Base-by-base conservation (phyloP, 2,113 vertebrate species). In the Lophotis ruficrista region DNA sequence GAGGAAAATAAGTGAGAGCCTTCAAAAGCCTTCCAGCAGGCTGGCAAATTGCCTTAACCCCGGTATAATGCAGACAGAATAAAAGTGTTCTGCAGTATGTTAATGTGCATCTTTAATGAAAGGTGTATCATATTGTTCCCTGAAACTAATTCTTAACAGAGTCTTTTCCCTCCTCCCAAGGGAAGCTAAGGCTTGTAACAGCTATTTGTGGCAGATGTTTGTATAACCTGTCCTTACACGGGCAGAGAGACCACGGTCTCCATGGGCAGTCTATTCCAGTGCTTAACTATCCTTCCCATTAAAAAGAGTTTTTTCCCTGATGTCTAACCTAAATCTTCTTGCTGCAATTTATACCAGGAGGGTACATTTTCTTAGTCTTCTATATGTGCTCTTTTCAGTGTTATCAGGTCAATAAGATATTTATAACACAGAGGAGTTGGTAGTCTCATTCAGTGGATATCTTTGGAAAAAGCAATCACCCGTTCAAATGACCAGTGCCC, bases 381-480 rank as follows among this genome's bases (percentile, higher is more conserved):
- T 75, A 47, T 37, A 71, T 48, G 19, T 91, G 72, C 53, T 83
- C 57, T 84, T 87, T 87, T 47, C 41, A 68, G 57, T 64, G 57
- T 61, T 96, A 91, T 68, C 68, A 91, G 81, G 86, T 92, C 89
- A 87, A 47, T 60, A 60, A 87, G 65, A 69, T 93, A 96, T 95
- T 93, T 92, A 76, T 96, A 96, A 94, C 65, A 82, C 35, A 79
- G 73, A 51, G 41, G 65, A 82, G 51, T 0, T 53, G 35, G 48
- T 60, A 62, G 30, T 75, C 54, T 93, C 56, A 64, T 60, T 88
- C 61, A 73, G 38, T 43, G 31, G 25, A 23, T 88, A 35, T 27
- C 9, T 83, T 41, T 17, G 48, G 50, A 25, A 92, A 93, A 89
- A 92, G 23, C 60, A 90, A 60, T 17, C 10, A 9, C 47, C 58